Conservation (phyloP, 2,113 vertebrate genomes). For the Sinocyclocheilus anshuiensis region DNA sequence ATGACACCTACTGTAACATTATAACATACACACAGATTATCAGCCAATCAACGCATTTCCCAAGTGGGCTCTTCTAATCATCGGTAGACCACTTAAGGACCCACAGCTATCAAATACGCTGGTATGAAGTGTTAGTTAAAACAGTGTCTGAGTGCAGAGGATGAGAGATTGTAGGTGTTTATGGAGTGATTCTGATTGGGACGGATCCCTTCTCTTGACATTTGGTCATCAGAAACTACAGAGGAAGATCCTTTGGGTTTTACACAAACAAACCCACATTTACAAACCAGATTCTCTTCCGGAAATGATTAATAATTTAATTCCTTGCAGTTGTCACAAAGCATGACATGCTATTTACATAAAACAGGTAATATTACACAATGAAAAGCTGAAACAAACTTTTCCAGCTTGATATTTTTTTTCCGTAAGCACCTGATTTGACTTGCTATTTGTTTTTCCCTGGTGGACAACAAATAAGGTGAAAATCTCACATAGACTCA, state of each 20-base stretch:
- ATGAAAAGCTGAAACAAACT: neutral
- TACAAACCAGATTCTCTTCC: neutral
- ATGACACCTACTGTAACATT: neutral
- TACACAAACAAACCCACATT: neutral
- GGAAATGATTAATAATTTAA: neutral
- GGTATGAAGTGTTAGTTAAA: slow-evolving; percentile 30
- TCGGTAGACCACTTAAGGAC: slow-evolving; percentile 24
- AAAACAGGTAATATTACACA: neutral
- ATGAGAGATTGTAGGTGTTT: slow-evolving; percentile 12
- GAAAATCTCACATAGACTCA: neutral
- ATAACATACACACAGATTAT: neutral
- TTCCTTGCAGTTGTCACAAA: neutral
- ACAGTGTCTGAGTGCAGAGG: slow-evolving; percentile 12
- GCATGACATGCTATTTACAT: neutral
- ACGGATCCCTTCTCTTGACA: neutral
- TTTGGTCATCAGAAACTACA: slow-evolving; percentile 1
- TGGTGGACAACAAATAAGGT: neutral
- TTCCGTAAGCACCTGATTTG: neutral
- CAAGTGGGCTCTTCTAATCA: slow-evolving; percentile 35
- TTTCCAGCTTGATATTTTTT: neutral
- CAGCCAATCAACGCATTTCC: slow-evolving; percentile 14
- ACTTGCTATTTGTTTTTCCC: too few relatives aligned
- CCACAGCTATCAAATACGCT: slow-evolving; percentile 7
- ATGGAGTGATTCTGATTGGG: neutral
- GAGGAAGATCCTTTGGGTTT: neutral